Evolutionary conservation across 2,888 invertebrate species (phyloP).

Genomic region (Lycia hirtaria): DNA sequence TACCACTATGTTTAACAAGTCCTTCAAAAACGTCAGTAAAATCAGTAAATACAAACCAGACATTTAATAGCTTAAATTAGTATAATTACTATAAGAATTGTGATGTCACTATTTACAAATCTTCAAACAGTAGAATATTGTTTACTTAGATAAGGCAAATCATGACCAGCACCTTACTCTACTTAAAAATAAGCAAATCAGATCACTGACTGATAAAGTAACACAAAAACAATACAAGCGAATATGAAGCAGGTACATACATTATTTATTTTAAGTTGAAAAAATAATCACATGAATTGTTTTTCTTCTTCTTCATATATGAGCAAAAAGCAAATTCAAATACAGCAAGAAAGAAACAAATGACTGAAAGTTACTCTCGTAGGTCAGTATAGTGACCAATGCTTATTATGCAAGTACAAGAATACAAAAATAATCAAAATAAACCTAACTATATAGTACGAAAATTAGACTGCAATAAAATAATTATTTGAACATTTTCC

Average conservation of each 20-base stretch:
- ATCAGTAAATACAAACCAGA: constrained; percentile 60
- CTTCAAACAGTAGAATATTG: constrained; percentile 48
- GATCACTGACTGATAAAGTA: constrained; percentile 48
- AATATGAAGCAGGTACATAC: constrained; percentile 3
- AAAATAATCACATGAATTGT: no score
- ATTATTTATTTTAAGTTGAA: neutral
- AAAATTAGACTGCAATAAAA: constrained; percentile 7
- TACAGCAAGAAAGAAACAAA: constrained; percentile 11
- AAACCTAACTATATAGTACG: constrained; percentile 19
- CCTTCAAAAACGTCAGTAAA: constrained; percentile 70
- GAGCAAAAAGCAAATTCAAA: neutral
- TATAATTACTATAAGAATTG: constrained; percentile 54
- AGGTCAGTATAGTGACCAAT: neutral
- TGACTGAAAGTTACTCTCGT: constrained; percentile 6
- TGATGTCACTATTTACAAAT: constrained; percentile 77
- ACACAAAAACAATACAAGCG: constrained; percentile 18
- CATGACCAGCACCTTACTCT: constrained; percentile 55
- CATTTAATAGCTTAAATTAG: constrained; percentile 34
- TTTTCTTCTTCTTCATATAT: no score
- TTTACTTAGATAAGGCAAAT: constrained; percentile 33
- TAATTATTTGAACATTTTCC: constrained; percentile 28
- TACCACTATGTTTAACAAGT: constrained; percentile 62
- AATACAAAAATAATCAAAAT: constrained; percentile 37
- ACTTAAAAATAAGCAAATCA: constrained; percentile 49
- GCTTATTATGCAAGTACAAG: constrained; percentile 35